Evolutionary conservation across 2,797 vertebrate genomes (phyloP).

Genomic region (Epinephelus awoara): DNA sequence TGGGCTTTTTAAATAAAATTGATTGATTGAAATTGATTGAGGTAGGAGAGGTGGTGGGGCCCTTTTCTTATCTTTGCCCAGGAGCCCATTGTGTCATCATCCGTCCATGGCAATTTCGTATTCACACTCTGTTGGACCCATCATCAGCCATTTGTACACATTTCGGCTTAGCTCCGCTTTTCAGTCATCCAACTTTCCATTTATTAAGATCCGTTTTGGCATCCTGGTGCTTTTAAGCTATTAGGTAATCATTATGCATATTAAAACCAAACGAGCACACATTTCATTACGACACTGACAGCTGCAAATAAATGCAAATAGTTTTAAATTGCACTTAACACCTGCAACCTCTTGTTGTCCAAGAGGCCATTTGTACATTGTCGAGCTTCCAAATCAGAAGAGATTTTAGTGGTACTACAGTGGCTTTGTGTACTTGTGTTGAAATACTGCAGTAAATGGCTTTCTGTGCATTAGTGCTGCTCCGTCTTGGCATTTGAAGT

Average conservation of each 20-base stretch:
- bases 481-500: not conserved
- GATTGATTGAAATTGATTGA: too few species aligned
- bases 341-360: conserved; percentile 3
- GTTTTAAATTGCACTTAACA: conserved; percentile 20
- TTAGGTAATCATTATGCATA: conserved; percentile 25
- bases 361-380: not conserved
- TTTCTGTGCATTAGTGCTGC: not conserved
- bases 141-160: not conserved
- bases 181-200: conserved; percentile 4
- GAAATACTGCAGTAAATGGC: not conserved
- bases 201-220: conserved; percentile 35
- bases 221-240: conserved; percentile 36
- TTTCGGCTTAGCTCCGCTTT: conserved; percentile 7
- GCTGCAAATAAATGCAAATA: conserved; percentile 14
- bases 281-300: not conserved
- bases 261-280: conserved; percentile 21
- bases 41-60: too few species aligned
- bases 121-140: not conserved
- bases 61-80: too few species aligned
- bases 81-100: too few species aligned
- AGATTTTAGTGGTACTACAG: not conserved
- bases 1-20: too few species aligned
- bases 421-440: not conserved
- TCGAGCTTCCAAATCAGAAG: not conserved
- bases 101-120: not conserved